These are phyloP conservation scores for Cochlearius cochlearius DNA, from an alignment of 2,113 vertebrate genomes.

Conservation along the genomic window DNA sequence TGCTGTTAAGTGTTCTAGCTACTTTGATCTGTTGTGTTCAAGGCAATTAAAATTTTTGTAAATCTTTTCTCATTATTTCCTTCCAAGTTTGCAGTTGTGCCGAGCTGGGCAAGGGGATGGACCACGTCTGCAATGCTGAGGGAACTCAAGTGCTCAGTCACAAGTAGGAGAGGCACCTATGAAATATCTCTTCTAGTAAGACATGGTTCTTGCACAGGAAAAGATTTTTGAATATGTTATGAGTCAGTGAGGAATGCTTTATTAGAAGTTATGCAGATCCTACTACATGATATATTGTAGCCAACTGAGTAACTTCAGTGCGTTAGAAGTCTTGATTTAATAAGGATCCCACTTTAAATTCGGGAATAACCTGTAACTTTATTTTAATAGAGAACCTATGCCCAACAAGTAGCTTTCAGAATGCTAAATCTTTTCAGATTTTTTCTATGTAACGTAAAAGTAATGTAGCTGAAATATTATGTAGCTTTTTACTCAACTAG, in stretches of 20 bases:
- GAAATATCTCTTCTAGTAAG: not conserved
- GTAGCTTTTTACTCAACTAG: not conserved
- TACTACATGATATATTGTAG: not conserved
- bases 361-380: not conserved
- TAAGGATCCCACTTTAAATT: not conserved
- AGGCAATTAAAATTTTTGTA: not conserved
- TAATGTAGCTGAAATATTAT: slow-evolving; percentile 10
- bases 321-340: not conserved
- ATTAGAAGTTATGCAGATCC: not conserved
- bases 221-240: not conserved
- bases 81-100: not conserved
- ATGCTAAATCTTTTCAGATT: not conserved
- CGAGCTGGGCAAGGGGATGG: not conserved
- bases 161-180: not conserved
- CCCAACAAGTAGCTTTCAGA: slow-evolving; percentile 31
- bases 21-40: not conserved
- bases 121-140: not conserved
- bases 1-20: not conserved
- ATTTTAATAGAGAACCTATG: not conserved
- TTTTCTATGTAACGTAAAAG: not conserved
- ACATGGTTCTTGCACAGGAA: not conserved
- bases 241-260: not conserved
- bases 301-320: not conserved
- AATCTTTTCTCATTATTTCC: not conserved
- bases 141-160: not conserved